Conservation (phyloP, 2,113 vertebrate species). For the Dolichallabes microphthalmus region DNA sequence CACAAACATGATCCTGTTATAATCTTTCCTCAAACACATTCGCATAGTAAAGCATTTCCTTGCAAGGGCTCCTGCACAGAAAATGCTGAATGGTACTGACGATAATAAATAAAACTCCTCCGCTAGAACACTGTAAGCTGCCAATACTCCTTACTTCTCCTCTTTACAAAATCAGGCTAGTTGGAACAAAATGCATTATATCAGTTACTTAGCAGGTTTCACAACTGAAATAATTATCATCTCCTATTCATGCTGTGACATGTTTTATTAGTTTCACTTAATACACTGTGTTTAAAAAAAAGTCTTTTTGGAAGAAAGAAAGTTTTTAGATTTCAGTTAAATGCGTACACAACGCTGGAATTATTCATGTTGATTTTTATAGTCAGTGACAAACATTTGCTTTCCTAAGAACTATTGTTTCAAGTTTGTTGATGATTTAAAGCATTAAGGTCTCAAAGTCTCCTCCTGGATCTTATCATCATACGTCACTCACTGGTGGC, state of each 20-base stretch:
- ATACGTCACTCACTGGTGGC: background rate
- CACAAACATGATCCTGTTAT: constrained; percentile 1
- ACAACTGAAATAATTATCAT: background rate
- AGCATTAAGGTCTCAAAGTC: background rate
- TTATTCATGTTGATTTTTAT: background rate
- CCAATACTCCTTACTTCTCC: background rate
- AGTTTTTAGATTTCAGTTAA: background rate
- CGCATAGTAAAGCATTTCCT: background rate
- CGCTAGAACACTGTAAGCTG: background rate
- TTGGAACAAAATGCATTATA: constrained; percentile 1
- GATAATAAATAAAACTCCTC: background rate
- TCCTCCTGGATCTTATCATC: constrained; percentile 1
- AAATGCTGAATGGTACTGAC: background rate
- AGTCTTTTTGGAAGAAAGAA: background rate
- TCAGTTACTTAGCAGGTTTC: background rate
- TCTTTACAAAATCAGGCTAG: constrained; percentile 6
- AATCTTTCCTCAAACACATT: background rate
- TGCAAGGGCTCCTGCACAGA: background rate
- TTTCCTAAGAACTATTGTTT: background rate
- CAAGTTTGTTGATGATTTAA: background rate
- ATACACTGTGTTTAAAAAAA: background rate
- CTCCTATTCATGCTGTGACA: background rate
- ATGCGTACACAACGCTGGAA: background rate
- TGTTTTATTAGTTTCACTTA: background rate
- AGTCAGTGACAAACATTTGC: background rate